These are phyloP conservation scores for Brachionus calyciflorus DNA, from an alignment of 1,140 invertebrate species.

Conservation along the genomic window DNA sequence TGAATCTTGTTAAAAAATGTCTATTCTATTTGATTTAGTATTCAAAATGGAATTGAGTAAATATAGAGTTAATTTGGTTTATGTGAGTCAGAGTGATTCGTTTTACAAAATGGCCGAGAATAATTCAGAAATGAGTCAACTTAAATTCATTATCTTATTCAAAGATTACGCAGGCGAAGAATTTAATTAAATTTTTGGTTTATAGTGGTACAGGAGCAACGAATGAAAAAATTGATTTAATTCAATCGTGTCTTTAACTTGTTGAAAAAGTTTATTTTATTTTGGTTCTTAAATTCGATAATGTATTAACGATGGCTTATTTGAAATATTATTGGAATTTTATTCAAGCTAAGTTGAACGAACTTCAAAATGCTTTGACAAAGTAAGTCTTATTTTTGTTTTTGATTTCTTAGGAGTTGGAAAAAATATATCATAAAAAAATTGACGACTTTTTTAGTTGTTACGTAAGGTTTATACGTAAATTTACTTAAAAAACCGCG, in stretches of 20 bases:
- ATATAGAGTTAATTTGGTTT: not conserved
- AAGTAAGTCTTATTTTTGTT: slow-evolving; percentile 1
- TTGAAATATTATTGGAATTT: slow-evolving; percentile 38
- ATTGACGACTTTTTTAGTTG: too few species aligned
- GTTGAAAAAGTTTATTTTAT: slow-evolving; percentile 17
- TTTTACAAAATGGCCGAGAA: not conserved
- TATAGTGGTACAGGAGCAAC: not conserved
- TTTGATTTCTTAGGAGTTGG: too few species aligned
- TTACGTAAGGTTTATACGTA: too few species aligned
- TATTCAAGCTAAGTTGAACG: not conserved
- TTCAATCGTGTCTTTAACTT: not conserved
- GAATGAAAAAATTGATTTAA: not conserved
- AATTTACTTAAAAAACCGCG: too few species aligned
- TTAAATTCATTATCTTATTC: not conserved
- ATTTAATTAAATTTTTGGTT: not conserved
- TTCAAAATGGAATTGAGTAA: not conserved
- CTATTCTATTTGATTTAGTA: not conserved
- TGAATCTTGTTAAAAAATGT: not conserved
- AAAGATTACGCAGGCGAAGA: not conserved
- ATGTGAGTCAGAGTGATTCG: not conserved
- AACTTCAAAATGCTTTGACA: not conserved
- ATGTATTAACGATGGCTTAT: not conserved
- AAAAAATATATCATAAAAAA: not conserved
- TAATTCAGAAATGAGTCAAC: not conserved
- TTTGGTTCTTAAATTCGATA: not conserved